These are phyloP conservation scores for Trachops cirrhosus DNA, from an alignment of 2,797 vertebrate genomes.

Conservation along the genomic window DNA sequence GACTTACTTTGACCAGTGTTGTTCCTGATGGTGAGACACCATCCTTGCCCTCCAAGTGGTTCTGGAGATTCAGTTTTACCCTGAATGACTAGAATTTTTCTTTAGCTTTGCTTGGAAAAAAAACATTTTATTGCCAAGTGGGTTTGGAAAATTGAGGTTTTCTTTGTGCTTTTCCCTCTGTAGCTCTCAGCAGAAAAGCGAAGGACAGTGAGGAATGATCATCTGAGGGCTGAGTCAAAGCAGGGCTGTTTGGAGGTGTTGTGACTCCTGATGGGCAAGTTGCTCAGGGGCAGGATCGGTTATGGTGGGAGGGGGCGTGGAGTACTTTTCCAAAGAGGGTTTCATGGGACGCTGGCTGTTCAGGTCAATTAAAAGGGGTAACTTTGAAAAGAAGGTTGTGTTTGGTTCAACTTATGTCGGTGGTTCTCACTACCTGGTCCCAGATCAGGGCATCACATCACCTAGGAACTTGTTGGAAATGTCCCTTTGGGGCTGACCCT, in stretches of 20 bases:
- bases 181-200: not conserved
- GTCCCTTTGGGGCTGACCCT: not conserved
- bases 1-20: not conserved
- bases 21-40: not conserved
- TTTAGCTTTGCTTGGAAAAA: not conserved
- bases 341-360: not conserved
- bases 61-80: not conserved
- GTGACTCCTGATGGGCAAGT: not conserved
- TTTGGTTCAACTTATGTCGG: not conserved
- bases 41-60: too few species aligned
- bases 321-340: not conserved
- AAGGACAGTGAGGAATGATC: not conserved
- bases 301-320: fast-evolving
- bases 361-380: not conserved
- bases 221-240: not conserved
- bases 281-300: fast-evolving
- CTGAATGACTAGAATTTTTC: not conserved
- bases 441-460: not conserved
- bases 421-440: not conserved
- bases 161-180: not conserved
- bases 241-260: not conserved
- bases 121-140: not conserved
- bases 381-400: not conserved
- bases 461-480: not conserved
- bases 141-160: constrained; percentile 2